phyloP scores from a whole-genome alignment of 2,888 invertebrate species.

The Xanthia togata region DNA sequence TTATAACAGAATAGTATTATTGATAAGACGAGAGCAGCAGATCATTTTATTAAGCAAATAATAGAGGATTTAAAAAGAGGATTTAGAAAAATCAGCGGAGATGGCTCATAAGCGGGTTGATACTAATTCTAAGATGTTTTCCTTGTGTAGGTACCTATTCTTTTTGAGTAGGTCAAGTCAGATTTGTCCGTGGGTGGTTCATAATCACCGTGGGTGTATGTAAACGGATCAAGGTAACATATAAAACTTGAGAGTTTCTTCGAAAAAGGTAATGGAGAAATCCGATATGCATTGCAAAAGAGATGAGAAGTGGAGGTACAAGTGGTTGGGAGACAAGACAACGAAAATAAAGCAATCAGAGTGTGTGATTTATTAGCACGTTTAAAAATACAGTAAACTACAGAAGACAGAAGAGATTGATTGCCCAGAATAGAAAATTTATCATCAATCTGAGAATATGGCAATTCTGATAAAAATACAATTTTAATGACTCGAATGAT shows the following conservation, averaged over 20 bases:
- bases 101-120: constrained; percentile 9
- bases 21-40: constrained; percentile 6
- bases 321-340: not conserved
- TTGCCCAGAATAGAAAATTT: not conserved
- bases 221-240: constrained; percentile 54
- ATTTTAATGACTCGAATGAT: not conserved
- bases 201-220: constrained; percentile 57
- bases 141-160: constrained; percentile 9
- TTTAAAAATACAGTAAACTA: not conserved
- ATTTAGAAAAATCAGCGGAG: not conserved
- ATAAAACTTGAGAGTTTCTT: constrained; percentile 4
- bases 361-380: not conserved
- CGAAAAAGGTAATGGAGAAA: constrained; percentile 4
- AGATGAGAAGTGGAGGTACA: not conserved
- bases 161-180: constrained; percentile 46
- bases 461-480: too few relatives aligned
- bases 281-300: not conserved
- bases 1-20: constrained; percentile 8
- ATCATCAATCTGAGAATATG: not conserved
- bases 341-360: not conserved
- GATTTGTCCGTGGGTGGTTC: constrained; percentile 52
- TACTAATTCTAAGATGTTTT: constrained; percentile 21
- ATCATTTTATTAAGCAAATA: constrained; percentile 4
- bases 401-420: too few relatives aligned
- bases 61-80: not conserved